Conservation (phyloP, 92 coral and sea anemone genomes). For the Phenganax stokvisi region DNA sequence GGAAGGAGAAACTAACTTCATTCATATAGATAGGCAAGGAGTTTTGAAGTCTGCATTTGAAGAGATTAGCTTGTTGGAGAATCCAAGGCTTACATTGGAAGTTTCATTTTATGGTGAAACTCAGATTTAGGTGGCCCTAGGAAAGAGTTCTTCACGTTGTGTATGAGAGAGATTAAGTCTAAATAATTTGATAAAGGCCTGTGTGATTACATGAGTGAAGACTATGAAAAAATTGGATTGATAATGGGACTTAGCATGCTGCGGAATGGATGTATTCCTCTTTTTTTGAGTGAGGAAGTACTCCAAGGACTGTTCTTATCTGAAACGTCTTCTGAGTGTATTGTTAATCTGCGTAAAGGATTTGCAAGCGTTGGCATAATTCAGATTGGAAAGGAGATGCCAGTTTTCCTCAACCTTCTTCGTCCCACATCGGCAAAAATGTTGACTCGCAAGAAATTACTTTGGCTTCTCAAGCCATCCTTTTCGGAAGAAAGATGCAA, state of each 20-base stretch:
- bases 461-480: conserved; percentile 37
- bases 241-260: conserved; percentile 37
- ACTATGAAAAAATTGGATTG: conserved; percentile 28
- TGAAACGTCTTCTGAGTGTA: conserved; percentile 12
- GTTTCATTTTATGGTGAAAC: conserved; percentile 51
- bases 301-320: conserved; percentile 22
- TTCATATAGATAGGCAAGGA: conserved; percentile 37
- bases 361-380: conserved; percentile 27
- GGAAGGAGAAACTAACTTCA: conserved; percentile 53
- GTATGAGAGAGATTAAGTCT: conserved; percentile 21
- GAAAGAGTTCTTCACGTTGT: conserved; percentile 13
- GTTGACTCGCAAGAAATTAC: conserved; percentile 38
- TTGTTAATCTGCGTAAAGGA: conserved; percentile 23
- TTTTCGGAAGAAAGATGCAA: conserved; percentile 53
- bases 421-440: conserved; percentile 32
- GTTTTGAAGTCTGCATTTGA: conserved; percentile 49
- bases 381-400: conserved; percentile 8
- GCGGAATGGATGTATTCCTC: conserved; percentile 37
- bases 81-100: conserved; percentile 46
- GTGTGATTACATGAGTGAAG: conserved; percentile 24
- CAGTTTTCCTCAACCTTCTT: conserved; percentile 49
- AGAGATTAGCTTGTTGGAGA: conserved; percentile 33
- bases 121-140: conserved; percentile 32
- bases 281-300: conserved; percentile 27
- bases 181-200: conserved; percentile 29